A percentile compares a stretch with the other conserved stretches of the same genome.
Conservation (phyloP, 1,140 invertebrate genomes). For the Drosophila carrolli region DNA sequence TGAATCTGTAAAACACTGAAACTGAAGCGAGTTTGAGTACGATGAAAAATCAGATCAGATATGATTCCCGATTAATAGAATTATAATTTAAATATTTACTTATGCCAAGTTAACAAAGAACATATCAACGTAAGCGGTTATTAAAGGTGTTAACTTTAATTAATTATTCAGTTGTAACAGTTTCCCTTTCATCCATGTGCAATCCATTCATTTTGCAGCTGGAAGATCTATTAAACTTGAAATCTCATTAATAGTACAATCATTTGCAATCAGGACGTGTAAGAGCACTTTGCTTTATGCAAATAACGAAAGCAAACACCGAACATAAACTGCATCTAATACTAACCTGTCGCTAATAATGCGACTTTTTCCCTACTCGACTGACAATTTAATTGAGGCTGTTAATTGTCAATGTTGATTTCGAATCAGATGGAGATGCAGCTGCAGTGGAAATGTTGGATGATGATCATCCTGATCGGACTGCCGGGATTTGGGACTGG, state of each 20-base stretch:
- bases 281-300: constrained; percentile 48
- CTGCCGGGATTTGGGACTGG: constrained; percentile 16
- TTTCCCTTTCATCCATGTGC: constrained; percentile 8
- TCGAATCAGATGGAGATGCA: constrained; percentile 59
- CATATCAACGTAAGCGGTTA: not conserved
- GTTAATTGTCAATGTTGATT: constrained; percentile 48
- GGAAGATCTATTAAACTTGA: constrained; percentile 9
- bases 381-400: constrained; percentile 45
- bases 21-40: too few species aligned
- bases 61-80: constrained; percentile 10
- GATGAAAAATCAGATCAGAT: constrained; percentile 10
- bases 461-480: constrained; percentile 40
- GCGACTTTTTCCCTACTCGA: constrained; percentile 4
- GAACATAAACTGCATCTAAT: constrained; percentile 42
- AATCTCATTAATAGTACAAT: constrained; percentile 15
- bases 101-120: constrained; percentile 12
- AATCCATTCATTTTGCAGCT: constrained; percentile 4
- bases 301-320: constrained; percentile 47
- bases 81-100: constrained; percentile 24
- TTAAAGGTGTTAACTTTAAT: constrained; percentile 14
- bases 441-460: constrained; percentile 41
- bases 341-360: constrained; percentile 50
- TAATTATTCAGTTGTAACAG: constrained; percentile 16
- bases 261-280: constrained; percentile 4
- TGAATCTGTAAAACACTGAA: constrained; percentile 6